phyloP scores from a whole-genome alignment of 2,888 invertebrate species.

The Pandemis corylana region DNA sequence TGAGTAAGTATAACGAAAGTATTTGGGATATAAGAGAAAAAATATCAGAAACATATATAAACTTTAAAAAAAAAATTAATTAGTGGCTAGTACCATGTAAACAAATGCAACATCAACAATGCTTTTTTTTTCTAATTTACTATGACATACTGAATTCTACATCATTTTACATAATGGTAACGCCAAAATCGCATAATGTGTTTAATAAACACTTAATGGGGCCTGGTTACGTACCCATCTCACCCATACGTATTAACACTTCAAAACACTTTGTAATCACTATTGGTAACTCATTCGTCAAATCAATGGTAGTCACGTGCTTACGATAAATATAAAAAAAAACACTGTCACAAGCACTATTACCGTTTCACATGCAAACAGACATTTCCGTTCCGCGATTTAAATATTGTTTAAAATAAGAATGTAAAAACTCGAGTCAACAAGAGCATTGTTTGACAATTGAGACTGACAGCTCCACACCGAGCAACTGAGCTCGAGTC shows the following conservation, averaged over 20 bases:
- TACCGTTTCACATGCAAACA: not conserved
- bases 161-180: slow-evolving; percentile 5
- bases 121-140: not conserved
- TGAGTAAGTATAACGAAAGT: not conserved
- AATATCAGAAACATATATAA: not conserved
- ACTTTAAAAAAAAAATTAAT: not conserved
- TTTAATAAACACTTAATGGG: slow-evolving; percentile 13
- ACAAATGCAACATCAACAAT: slow-evolving; percentile 13
- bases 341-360: not conserved
- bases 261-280: slow-evolving; percentile 24
- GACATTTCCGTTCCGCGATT: slow-evolving; percentile 3
- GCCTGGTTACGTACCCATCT: slow-evolving; percentile 26
- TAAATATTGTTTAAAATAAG: slow-evolving; percentile 16
- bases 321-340: not conserved
- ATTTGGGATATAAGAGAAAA: not conserved
- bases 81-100: not conserved
- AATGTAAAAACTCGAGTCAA: slow-evolving; percentile 34
- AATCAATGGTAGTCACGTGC: slow-evolving; percentile 1
- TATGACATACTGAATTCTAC: not conserved
- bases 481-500: slow-evolving; percentile 1
- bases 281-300: slow-evolving; percentile 18
- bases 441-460: slow-evolving; percentile 40
- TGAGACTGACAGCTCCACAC: slow-evolving; percentile 30
- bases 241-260: slow-evolving; percentile 25
- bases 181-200: not conserved